phyloP scores from a whole-genome alignment of 2,797 vertebrate genomes.

The Gambelia wislizenii region DNA sequence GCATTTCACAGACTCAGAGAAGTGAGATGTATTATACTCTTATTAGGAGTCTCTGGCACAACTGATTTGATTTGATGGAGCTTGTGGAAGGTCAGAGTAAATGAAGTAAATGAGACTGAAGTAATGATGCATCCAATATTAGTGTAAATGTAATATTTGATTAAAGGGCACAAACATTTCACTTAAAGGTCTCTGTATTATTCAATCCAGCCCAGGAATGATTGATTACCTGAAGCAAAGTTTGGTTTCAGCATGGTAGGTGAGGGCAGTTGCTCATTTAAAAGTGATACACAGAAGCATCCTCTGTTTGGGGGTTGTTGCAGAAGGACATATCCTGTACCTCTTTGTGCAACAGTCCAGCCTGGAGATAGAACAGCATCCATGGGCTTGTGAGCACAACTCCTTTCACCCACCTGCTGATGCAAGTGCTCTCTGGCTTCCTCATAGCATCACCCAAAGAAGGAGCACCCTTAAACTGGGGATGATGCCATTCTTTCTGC shows the following conservation, averaged over 20 bases:
- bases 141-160: not conserved
- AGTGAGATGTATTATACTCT: not conserved
- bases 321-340: too few species aligned
- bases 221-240: not conserved
- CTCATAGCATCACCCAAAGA: too few species aligned
- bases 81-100: not conserved
- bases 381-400: too few species aligned
- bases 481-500: too few species aligned
- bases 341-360: too few species aligned
- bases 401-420: too few species aligned
- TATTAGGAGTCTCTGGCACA: not conserved
- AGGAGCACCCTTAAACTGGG: too few species aligned
- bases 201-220: not conserved
- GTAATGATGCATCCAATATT: not conserved
- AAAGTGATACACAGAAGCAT: not conserved
- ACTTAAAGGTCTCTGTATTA: not conserved
- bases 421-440: too few species aligned
- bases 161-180: not conserved
- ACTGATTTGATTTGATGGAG: not conserved
- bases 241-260: not conserved
- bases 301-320: not conserved
- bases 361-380: too few species aligned
- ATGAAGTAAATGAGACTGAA: not conserved
- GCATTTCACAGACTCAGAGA: not conserved
- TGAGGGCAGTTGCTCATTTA: not conserved